Evolutionary conservation across 2,797 vertebrate genomes (phyloP), one percentile per base, ranked within the genome.

Genomic region (Dromococcyx pavoninus): DNA sequence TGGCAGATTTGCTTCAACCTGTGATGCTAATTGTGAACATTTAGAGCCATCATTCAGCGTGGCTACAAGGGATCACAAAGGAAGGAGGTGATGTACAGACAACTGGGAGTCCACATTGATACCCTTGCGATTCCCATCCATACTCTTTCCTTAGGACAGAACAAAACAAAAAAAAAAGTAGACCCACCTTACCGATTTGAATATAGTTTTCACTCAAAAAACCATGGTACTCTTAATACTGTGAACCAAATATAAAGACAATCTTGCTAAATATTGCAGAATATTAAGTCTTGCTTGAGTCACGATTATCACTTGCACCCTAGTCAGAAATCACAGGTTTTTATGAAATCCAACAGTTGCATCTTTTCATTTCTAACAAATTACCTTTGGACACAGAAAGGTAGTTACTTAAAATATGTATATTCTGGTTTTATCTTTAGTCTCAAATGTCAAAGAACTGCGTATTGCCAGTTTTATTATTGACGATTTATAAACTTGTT

Each of bases 1-100:
- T 95, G 88, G 79, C 67, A 96, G 85, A 95, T 95, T 95, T 94
- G 28, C 71, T 89, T 94, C 84, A 93, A 95, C 88, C 82, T 92
- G 87, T 67, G 65, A 75, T 83, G 62, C 28, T 93, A 94, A 92
- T 61, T 86, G 57, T 39, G 69, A 91, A 14, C 37, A 46, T 43
- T 92, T 57, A 71, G 50, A 82, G 43, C 19, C 58, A 87, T 82
- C 57, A 37, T 60, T 85, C 82, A 75, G 21, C 12, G 24, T 50
- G n/a, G 57, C 65, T 93, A 86, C 60, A 60, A 13, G 15, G 37
- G 33, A 79, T 60, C 53, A 41, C 18, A 32, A n/a, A 48, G 18
- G 17, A 85, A 83, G 2, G 53, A 92, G 54, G 37, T 50, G 32
- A 75, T 35, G 46, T 1, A 28, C 41, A 85, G 58, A 19, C 39